A percentile compares a stretch with the other conserved stretches of the same genome.
Conservation (phyloP, 1,140 invertebrate genomes). For the Pteromalus puparum region DNA sequence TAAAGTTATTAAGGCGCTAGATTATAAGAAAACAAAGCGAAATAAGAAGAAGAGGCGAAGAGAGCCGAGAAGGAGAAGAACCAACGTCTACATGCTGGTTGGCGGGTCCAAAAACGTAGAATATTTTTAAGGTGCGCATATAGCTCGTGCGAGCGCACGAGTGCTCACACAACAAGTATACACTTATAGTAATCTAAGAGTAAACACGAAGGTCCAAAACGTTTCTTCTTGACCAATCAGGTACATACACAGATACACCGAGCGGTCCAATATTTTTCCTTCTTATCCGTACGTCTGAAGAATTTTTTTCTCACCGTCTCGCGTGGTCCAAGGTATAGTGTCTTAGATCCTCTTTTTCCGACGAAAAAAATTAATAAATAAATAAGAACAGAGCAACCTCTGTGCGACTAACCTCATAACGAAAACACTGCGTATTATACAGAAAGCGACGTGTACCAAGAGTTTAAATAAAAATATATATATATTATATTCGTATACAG, state of each 20-base stretch:
- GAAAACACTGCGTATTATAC: not conserved
- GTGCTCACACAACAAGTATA: slow-evolving; percentile 29
- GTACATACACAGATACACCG: not conserved
- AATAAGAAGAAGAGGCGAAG: slow-evolving; percentile 10
- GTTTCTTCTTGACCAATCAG: slow-evolving; percentile 27
- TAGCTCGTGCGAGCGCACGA: slow-evolving; percentile 53
- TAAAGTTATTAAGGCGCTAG: not conserved
- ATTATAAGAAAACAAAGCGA: slow-evolving; percentile 5
- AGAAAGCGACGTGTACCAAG: not conserved
- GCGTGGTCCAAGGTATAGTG: slow-evolving; percentile 62
- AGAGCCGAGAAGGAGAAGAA: slow-evolving; percentile 51
- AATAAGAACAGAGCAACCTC: not conserved
- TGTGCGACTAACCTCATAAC: not conserved
- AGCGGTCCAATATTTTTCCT: slow-evolving; percentile 46
- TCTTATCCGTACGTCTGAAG: not conserved
- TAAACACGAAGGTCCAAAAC: slow-evolving; percentile 36
- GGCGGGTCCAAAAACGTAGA: slow-evolving; percentile 75
- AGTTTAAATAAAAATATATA: slow-evolving; percentile 28
- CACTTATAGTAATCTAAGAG: slow-evolving; percentile 50
- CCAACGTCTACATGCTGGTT: slow-evolving; percentile 71
- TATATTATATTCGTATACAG: slow-evolving; percentile 40
- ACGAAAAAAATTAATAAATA: slow-evolving; percentile 24
- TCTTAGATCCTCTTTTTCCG: slow-evolving; percentile 51
- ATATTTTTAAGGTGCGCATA: slow-evolving; percentile 65
- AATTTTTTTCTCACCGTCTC: slow-evolving; percentile 15